Conservation (phyloP, 2,797 vertebrate genomes). For the Geotrypetes seraphini region DNA sequence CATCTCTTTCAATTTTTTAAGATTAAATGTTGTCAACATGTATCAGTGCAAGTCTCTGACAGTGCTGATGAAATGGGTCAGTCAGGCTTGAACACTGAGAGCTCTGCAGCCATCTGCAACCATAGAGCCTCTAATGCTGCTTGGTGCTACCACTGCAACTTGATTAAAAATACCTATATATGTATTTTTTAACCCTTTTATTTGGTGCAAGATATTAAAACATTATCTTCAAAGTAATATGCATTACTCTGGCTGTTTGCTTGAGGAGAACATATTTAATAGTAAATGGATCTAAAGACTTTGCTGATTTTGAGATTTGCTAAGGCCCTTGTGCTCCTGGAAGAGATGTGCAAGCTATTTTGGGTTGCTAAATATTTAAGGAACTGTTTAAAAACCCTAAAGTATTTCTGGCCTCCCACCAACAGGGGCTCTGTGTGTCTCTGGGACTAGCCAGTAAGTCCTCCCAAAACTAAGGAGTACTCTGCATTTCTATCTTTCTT, state of each 20-base stretch:
- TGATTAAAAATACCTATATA: conserved; percentile 78
- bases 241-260: too few species aligned
- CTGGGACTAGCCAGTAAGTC: too few species aligned
- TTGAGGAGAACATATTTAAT: too few species aligned
- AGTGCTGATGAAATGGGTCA: conserved; percentile 89
- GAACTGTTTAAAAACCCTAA: too few species aligned
- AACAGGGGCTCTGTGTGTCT: too few species aligned
- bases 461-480: too few species aligned
- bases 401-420: too few species aligned
- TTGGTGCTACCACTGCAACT: conserved; percentile 58
- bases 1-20: conserved; percentile 99
- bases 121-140: conserved; percentile 54
- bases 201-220: conserved; percentile 65
- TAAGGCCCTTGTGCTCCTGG: too few species aligned
- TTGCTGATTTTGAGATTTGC: conserved; percentile 35
- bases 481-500: too few species aligned
- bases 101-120: conserved; percentile 76
- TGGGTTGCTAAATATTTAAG: background rate
- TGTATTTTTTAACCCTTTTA: too few species aligned
- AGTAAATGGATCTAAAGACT: conserved; percentile 49
- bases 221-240: conserved; percentile 71
- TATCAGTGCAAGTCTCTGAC: conserved; percentile 91
- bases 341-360: too few species aligned
- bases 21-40: conserved; percentile 99
- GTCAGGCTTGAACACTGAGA: conserved; percentile 83